Conservation (phyloP, 2,113 vertebrate genomes). For the Terrapene triunguis region DNA sequence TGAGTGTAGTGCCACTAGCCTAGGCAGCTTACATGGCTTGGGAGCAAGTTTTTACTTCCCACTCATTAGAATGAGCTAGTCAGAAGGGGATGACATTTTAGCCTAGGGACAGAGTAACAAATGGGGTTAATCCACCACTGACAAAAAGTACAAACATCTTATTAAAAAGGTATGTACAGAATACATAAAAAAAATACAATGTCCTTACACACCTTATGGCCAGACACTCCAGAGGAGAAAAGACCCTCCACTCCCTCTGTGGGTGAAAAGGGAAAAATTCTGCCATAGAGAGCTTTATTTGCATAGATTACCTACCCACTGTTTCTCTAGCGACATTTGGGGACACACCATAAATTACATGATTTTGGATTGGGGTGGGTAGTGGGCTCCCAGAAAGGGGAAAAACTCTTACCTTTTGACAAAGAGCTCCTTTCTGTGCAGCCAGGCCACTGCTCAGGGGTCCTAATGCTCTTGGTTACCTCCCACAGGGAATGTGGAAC, state of each 20-base stretch:
- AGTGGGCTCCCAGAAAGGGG: not conserved
- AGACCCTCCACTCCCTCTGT: not conserved
- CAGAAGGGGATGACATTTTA: not conserved
- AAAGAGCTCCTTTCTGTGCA: not conserved
- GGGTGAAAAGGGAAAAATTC: not conserved
- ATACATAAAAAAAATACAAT: not conserved
- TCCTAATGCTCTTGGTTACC: not conserved
- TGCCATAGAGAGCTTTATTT: not conserved
- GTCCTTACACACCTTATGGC: not conserved
- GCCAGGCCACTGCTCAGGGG: too few relatives aligned
- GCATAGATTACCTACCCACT: not conserved
- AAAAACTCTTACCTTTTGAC: not conserved
- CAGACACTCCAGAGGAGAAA: not conserved
- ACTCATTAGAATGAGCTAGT: not conserved
- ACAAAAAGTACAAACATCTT: not conserved
- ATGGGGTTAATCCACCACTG: not conserved
- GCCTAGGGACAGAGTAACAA: not conserved
- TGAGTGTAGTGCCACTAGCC: rapidly evolving
- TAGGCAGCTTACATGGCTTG: not conserved
- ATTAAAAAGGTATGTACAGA: not conserved
- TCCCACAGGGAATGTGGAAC: not conserved
- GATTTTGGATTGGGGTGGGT: not conserved
- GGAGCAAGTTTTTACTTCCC: not conserved
- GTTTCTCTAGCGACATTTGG: not conserved
- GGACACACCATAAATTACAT: not conserved